Evolutionary conservation across 2,797 vertebrate genomes (phyloP).

Genomic region (Agapornis canus): DNA sequence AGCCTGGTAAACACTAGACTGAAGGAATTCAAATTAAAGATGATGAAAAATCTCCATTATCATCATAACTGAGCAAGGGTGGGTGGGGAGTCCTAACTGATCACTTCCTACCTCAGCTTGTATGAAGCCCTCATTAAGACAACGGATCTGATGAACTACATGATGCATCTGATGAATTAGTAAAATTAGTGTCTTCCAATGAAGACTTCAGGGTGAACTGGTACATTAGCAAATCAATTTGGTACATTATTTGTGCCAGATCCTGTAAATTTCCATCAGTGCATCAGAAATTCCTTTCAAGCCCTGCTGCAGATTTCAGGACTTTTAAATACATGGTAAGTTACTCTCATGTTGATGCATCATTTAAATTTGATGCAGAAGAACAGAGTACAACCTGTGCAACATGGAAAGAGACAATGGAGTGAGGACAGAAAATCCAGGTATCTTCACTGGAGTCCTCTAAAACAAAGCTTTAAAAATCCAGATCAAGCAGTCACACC

Average conservation of each 20-base stretch:
- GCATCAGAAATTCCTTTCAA: background rate
- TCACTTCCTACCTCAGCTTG: background rate
- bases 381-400: background rate
- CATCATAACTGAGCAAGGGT: background rate
- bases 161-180: background rate
- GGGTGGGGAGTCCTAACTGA: background rate
- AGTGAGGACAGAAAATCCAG: background rate
- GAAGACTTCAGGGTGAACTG: background rate
- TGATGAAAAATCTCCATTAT: background rate
- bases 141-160: background rate
- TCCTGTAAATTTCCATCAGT: background rate
- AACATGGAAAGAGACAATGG: background rate
- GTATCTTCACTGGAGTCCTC: background rate
- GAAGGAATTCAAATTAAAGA: background rate
- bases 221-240: background rate
- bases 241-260: background rate
- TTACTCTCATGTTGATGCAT: background rate
- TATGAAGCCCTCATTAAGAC: background rate
- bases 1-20: background rate
- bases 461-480: slow-evolving; percentile 33
- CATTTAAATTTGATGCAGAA: background rate
- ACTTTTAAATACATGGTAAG: background rate
- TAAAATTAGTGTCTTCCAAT: background rate
- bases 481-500: background rate
- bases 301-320: background rate